Conservation (phyloP, 2,113 vertebrate species). For the Notarius quadriscutis region DNA sequence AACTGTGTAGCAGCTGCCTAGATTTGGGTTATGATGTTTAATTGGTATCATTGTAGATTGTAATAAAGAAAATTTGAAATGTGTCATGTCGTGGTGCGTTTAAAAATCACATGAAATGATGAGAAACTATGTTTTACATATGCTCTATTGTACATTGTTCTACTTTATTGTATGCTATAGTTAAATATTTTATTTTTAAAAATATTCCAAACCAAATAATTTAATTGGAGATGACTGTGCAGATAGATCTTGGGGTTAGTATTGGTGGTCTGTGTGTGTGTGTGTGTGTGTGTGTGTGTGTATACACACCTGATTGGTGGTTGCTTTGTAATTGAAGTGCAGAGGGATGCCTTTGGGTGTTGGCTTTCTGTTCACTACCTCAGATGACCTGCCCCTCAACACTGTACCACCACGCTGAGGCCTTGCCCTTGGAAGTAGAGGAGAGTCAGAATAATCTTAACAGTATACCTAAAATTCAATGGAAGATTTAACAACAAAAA, state of each 20-base stretch:
- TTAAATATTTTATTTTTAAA: not conserved
- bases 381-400: conserved; percentile 51
- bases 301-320: conserved; percentile 72
- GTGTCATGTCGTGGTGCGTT: too few relatives aligned
- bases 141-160: not conserved
- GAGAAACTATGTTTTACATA: not conserved
- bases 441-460: not conserved
- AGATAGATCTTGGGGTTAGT: not conserved
- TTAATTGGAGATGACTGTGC: not conserved
- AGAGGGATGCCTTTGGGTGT: conserved; percentile 68
- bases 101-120: not conserved
- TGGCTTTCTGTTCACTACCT: fast-evolving
- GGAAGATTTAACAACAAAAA: not conserved
- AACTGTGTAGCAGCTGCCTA: not conserved
- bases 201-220: not conserved
- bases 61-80: not conserved
- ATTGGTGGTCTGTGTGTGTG: conserved; percentile 2
- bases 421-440: conserved; percentile 46
- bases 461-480: too few relatives aligned
- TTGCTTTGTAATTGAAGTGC: conserved; percentile 72
- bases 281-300: conserved; percentile 26
- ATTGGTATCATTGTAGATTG: not conserved
- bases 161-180: not conserved
- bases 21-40: not conserved
- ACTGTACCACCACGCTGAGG: conserved; percentile 52